Conservation (phyloP, 2,797 vertebrate species). For the Micrastur ruficollis region DNA sequence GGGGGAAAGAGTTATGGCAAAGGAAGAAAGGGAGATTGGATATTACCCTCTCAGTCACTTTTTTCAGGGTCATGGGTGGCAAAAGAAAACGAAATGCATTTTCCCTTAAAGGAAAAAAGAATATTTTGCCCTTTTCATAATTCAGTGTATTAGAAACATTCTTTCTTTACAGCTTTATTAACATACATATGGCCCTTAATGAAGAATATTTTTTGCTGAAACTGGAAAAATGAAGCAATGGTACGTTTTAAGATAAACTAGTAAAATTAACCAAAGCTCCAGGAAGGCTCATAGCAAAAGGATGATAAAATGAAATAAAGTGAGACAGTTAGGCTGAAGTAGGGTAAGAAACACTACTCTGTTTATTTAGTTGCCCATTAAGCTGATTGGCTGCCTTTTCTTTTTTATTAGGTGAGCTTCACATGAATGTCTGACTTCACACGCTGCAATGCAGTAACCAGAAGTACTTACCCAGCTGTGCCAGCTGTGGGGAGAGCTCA, state of each 20-base stretch:
- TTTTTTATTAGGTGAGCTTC: not conserved
- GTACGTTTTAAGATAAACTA: not conserved
- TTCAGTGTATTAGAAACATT: not conserved
- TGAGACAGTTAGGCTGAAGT: not conserved
- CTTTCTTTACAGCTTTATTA: not conserved
- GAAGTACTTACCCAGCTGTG: not conserved
- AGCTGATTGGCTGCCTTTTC: not conserved
- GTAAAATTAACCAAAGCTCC: not conserved
- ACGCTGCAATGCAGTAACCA: rapidly evolving
- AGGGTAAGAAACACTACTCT: not conserved
- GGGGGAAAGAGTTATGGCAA: not conserved
- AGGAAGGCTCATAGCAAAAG: not conserved
- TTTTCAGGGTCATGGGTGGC: not conserved
- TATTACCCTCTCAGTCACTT: not conserved
- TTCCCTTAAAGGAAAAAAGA: not conserved
- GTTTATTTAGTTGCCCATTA: not conserved
- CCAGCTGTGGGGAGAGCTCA: not conserved
- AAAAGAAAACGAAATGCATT: not conserved
- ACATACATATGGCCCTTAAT: not conserved
- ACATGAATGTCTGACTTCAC: not conserved
- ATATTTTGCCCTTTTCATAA: not conserved
- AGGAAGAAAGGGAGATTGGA: not conserved
- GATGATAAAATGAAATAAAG: not conserved
- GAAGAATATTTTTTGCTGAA: not conserved
- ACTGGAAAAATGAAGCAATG: not conserved